These are phyloP conservation scores for Podotricha telesiphe DNA, from an alignment of 2,888 invertebrate species.

Conservation along the genomic window DNA sequence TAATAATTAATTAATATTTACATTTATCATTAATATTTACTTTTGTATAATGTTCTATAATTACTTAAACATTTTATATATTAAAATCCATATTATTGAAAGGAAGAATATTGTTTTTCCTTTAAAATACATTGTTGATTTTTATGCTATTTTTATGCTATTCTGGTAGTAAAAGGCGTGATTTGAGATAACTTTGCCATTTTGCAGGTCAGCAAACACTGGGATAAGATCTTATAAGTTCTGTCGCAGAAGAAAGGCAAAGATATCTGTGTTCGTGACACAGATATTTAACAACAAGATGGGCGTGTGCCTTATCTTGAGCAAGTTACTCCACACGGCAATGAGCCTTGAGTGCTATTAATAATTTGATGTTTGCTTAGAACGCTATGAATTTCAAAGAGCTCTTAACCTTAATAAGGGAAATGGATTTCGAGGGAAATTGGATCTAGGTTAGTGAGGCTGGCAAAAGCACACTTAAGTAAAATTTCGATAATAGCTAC, in stretches of 20 bases:
- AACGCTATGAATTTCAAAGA: slow-evolving; percentile 43
- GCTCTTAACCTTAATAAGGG: slow-evolving; percentile 43
- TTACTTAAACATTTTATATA: no score
- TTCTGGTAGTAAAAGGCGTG: no score
- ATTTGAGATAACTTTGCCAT: background rate
- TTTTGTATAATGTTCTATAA: no score
- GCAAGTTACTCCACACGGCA: slow-evolving; percentile 44
- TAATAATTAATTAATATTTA: no score
- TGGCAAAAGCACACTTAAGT: slow-evolving; percentile 27
- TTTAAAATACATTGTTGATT: no score
- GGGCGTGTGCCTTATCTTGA: slow-evolving; percentile 60
- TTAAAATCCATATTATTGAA: no score
- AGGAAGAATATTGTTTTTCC: no score
- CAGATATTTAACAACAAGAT: slow-evolving; percentile 9
- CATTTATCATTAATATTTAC: no score
- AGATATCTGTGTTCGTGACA: background rate
- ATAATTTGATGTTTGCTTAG: slow-evolving; percentile 45
- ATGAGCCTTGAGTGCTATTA: slow-evolving; percentile 39
- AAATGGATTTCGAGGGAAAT: slow-evolving; percentile 41
- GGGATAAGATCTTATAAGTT: background rate
- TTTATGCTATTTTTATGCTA: no score
- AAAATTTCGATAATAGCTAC: slow-evolving; percentile 19
- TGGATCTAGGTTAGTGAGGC: slow-evolving; percentile 36
- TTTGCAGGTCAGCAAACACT: background rate
- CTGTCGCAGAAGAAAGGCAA: background rate